A percentile compares a stretch with the other conserved stretches of the same genome.
phyloP scores from a whole-genome alignment of 2,888 invertebrate genomes.

The Xylota sylvarum region DNA sequence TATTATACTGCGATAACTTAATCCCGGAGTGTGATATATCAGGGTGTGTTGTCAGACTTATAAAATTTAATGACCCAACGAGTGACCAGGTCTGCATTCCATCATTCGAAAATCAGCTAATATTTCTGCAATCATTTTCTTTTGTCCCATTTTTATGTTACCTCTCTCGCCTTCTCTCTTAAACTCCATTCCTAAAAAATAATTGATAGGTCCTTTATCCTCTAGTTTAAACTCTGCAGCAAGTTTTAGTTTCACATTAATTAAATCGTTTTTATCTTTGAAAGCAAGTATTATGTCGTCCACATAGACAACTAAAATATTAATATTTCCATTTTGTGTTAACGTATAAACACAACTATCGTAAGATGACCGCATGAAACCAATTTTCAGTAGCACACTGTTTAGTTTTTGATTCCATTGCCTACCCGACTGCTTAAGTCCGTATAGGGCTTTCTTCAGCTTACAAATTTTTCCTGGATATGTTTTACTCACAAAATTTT shows the following conservation, averaged over 20 bases:
- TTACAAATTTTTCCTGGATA: not conserved
- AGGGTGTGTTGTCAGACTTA: slow-evolving; percentile 5
- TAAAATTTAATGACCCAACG: slow-evolving; percentile 18
- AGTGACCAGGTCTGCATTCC: not conserved
- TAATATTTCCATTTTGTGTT: not conserved
- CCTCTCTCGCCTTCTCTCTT: slow-evolving; percentile 16
- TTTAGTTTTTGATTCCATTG: slow-evolving; percentile 34
- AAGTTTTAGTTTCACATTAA: slow-evolving; percentile 7
- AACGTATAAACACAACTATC: not conserved
- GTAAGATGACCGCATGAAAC: slow-evolving; percentile 4
- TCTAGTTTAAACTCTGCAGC: slow-evolving; percentile 14
- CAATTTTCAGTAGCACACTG: slow-evolving; percentile 9
- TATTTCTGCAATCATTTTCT: not conserved
- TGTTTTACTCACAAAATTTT: slow-evolving; percentile 4
- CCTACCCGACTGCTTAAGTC: slow-evolving; percentile 30
- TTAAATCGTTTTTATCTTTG: slow-evolving; percentile 1
- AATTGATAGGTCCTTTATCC: slow-evolving; percentile 15
- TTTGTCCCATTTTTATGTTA: not conserved
- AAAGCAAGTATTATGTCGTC: slow-evolving; percentile 28
- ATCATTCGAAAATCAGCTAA: not conserved
- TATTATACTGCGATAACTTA: slow-evolving; percentile 18
- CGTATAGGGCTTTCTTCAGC: not conserved
- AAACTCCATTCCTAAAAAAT: slow-evolving; percentile 19
- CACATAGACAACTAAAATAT: not conserved
- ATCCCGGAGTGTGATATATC: slow-evolving; percentile 23